Evolutionary conservation across 2,113 vertebrate species (phyloP).

Genomic region (Solea senegalensis): DNA sequence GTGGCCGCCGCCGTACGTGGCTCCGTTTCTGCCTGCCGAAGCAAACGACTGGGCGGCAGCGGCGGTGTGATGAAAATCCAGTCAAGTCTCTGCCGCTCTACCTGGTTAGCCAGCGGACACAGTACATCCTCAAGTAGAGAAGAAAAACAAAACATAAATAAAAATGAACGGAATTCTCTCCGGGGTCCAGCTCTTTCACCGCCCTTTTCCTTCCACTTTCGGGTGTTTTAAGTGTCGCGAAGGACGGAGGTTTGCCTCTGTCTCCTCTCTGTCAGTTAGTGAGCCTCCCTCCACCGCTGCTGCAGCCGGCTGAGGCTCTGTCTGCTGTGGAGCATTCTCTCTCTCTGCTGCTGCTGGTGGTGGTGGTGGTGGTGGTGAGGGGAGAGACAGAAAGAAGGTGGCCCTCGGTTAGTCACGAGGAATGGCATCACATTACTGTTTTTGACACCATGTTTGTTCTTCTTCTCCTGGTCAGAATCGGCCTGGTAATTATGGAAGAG

Average conservation of each 20-base stretch:
- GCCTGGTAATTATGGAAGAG: too few species aligned
- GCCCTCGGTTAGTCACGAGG: slow-evolving; percentile 46
- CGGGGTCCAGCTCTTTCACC: not conserved
- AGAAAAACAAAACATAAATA: not conserved
- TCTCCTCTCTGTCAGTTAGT: not conserved
- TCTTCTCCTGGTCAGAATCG: too few species aligned
- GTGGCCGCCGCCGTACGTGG: slow-evolving; percentile 12
- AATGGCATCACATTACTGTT: slow-evolving; percentile 42
- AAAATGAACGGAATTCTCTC: not conserved
- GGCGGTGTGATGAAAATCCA: slow-evolving; percentile 37
- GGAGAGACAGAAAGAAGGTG: slow-evolving; percentile 30
- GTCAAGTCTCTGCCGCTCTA: slow-evolving; percentile 47
- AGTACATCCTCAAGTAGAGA: slow-evolving; percentile 47
- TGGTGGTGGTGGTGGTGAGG: slow-evolving; percentile 7
- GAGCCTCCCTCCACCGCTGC: slow-evolving; percentile 36
- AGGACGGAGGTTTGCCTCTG: slow-evolving; percentile 28
- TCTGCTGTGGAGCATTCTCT: slow-evolving; percentile 55
- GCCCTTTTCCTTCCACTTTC: slow-evolving; percentile 12
- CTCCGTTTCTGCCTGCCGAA: slow-evolving; percentile 30
- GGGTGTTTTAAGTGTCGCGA: slow-evolving; percentile 19
- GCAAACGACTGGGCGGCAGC: slow-evolving; percentile 40
- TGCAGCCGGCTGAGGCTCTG: slow-evolving; percentile 53
- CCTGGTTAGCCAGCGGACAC: slow-evolving; percentile 34
- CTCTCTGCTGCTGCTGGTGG: not conserved
- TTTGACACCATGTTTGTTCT: too few species aligned